phyloP scores from a whole-genome alignment of 1,140 invertebrate species.

The Nylanderia fulva region DNA sequence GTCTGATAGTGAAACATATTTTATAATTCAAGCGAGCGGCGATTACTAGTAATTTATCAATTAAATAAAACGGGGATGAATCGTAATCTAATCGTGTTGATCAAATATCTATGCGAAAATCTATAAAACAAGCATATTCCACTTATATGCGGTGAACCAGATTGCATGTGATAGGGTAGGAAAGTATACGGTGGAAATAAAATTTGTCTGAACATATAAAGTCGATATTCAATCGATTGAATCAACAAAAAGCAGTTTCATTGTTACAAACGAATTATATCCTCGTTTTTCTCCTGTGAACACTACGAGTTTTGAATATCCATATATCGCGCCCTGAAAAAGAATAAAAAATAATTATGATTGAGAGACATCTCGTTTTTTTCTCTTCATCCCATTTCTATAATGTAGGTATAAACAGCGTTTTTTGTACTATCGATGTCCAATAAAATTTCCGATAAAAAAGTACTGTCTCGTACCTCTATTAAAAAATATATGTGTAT shows the following conservation, averaged over 20 bases:
- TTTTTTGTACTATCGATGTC: not conserved
- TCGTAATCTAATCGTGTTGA: not conserved
- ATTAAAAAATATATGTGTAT: constrained; percentile 26
- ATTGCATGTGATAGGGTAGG: not conserved
- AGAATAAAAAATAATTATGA: constrained; percentile 31
- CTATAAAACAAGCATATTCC: not conserved
- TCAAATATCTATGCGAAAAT: not conserved
- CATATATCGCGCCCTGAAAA: not conserved
- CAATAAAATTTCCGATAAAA: constrained; percentile 50
- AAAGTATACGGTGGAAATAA: not conserved
- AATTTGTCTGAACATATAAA: not conserved
- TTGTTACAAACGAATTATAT: constrained; percentile 28
- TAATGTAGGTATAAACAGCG: not conserved
- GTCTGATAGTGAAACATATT: not conserved
- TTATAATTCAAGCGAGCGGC: not conserved
- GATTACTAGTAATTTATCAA: not conserved
- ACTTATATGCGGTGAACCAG: not conserved
- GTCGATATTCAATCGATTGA: constrained; percentile 15
- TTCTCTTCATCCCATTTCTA: not conserved
- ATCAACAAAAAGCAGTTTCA: constrained; percentile 11
- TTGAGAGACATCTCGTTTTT: not conserved
- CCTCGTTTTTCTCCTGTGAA: not conserved
- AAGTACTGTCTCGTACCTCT: not conserved
- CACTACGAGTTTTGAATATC: not conserved
- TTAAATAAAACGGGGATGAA: not conserved